Base-by-base conservation (phyloP, 2,888 invertebrate species). In the Candidula unifasciata region DNA sequence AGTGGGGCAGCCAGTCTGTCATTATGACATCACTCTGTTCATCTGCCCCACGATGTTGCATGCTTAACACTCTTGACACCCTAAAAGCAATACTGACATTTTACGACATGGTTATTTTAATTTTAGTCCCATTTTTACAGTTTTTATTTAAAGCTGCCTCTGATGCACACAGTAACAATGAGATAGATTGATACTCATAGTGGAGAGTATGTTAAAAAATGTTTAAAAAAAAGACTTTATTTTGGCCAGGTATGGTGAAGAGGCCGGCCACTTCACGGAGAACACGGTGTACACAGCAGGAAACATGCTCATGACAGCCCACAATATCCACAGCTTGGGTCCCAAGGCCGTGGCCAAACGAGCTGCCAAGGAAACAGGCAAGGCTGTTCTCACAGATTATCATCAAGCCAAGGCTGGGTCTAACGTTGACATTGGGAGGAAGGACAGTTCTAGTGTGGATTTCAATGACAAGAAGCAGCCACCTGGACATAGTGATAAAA, bases 201-300 rank as follows among this genome's bases (percentile, higher is more conserved):
- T 60, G 60, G n/a, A 60, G 24, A 13, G 21, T 60, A 21, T 60
- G 21, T 60, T 18, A 21, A 60, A 13, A 21, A 5, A n/a, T 60
- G 60, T 60, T 21, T 24, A 18, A 21, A 21, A n/a, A n/a, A n/a
- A n/a, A n/a, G n/a, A n/a, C n/a, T n/a, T n/a, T 81, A 8, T 54
- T 57, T 18, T 30, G 82, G 16, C 30, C 89, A 96, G 96, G 91
- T 96, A 96, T 93, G 96, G 96, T 0, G 93, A 94, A 21, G 95
- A 96, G 27, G 96, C 96, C 44, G 96, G 96, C 0, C 94, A 94
- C 86, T 94, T 96, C 6, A 95, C 96, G 0, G 95, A 95, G 74
- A 95, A 96, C 90, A 95, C 96, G 0, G 94, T 96, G 74, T 95
- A 95, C 89, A 95, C 96, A 0, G 95, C 96, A 8, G 96, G 96